phyloP scores from a whole-genome alignment of 2,113 vertebrate genomes.

The Podilymbus podiceps region DNA sequence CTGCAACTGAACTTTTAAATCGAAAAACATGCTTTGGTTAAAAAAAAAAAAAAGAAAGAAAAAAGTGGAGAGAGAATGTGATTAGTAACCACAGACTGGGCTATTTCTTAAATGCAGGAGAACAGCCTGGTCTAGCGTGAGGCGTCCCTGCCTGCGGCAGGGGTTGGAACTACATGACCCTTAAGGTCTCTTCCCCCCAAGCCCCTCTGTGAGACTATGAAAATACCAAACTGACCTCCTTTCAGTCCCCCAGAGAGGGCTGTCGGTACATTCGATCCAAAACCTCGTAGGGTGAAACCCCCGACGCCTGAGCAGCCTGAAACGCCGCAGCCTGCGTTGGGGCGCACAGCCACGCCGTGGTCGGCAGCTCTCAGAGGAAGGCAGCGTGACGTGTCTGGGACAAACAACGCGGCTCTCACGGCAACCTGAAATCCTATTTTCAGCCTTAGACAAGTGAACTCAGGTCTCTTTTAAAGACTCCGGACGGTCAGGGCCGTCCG shows the following conservation, averaged over 20 bases:
- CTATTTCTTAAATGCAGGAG: neutral
- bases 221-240: neutral
- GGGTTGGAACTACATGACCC: too few relatives aligned
- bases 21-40: neutral
- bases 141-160: too few relatives aligned
- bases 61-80: too few relatives aligned
- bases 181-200: too few relatives aligned
- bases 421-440: neutral
- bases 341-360: accelerated
- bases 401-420: neutral
- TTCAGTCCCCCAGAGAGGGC: neutral
- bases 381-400: neutral
- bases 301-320: accelerated
- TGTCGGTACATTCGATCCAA: neutral
- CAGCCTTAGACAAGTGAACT: neutral
- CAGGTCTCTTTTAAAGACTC: neutral
- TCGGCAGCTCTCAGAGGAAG: too few relatives aligned
- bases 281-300: neutral
- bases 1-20: neutral
- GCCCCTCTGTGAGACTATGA: neutral
- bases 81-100: neutral
- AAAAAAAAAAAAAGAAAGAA: neutral
- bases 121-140: too few relatives aligned
- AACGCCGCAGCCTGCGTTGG: neutral
- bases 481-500: neutral